A percentile compares a stretch with the other conserved stretches of the same genome.
Conservation (phyloP, 2,113 vertebrate genomes). For the Ceyx cyanopectus region DNA sequence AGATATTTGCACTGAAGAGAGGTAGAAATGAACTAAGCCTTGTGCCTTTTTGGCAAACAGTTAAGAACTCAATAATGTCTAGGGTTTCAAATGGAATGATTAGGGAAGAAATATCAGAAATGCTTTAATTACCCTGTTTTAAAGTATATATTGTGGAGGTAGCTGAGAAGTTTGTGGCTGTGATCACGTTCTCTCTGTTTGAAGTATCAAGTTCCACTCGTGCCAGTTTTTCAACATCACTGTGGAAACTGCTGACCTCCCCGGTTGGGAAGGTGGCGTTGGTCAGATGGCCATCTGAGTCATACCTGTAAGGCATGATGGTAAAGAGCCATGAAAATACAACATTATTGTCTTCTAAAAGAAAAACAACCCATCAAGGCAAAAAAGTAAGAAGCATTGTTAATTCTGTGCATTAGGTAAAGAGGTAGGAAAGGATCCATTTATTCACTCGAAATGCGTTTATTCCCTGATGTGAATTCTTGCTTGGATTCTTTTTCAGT, state of each 20-base stretch:
- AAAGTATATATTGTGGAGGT: constrained; percentile 93
- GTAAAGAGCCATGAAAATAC: not conserved
- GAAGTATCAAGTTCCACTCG: constrained; percentile 90
- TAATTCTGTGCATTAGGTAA: not conserved
- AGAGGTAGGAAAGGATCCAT: not conserved
- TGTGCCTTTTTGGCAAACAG: not conserved
- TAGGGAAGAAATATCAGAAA: not conserved
- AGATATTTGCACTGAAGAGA: not conserved
- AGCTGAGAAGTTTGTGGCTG: constrained; percentile 93
- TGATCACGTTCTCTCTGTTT: constrained; percentile 90
- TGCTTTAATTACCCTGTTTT: constrained; percentile 86
- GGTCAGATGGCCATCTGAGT: constrained; percentile 90
- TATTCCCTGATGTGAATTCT: not conserved
- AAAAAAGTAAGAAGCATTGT: not conserved
- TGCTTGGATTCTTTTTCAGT: constrained; percentile 15
- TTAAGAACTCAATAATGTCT: not conserved
- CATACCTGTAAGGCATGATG: constrained; percentile 83
- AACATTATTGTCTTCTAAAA: not conserved
- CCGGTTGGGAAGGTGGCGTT: constrained; percentile 94
- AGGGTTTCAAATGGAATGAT: not conserved
- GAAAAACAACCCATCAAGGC: not conserved
- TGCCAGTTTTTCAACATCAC: constrained; percentile 90
- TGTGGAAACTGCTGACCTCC: constrained; percentile 93
- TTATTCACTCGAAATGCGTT: not conserved
- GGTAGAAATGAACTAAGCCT: not conserved